These are phyloP conservation scores for Adelosebastes latens DNA, from an alignment of 2,797 vertebrate species.

Conservation along the genomic window DNA sequence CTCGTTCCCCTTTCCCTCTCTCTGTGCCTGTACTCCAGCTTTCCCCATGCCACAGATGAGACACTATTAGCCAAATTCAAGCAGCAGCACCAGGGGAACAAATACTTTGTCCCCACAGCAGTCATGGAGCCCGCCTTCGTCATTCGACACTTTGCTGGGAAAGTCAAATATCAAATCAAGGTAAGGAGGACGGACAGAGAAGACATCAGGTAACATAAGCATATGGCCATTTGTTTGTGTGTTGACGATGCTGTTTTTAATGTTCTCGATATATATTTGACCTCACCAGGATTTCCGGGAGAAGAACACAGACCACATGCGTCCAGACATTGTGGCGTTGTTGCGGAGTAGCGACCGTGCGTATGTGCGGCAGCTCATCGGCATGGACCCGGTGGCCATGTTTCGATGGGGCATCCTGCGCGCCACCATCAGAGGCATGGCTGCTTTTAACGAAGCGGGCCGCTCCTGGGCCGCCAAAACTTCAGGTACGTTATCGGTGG, in stretches of 20 bases:
- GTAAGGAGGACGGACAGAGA: slow-evolving; percentile 61
- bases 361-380: slow-evolving; percentile 93
- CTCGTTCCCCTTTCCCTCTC: background rate
- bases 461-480: slow-evolving; percentile 87
- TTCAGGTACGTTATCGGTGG: slow-evolving; percentile 75
- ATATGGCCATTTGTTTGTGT: background rate
- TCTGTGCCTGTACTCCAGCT: slow-evolving; percentile 78
- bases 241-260: background rate
- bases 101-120: slow-evolving; percentile 93
- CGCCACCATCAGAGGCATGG: slow-evolving; percentile 88
- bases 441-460: slow-evolving; percentile 91
- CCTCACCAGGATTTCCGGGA: slow-evolving; percentile 93
- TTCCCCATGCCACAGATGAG: slow-evolving; percentile 95
- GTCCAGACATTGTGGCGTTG: slow-evolving; percentile 94
- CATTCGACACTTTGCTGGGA: slow-evolving; percentile 96
- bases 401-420: slow-evolving; percentile 97
- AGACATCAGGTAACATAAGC: background rate
- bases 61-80: slow-evolving; percentile 98
- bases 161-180: slow-evolving; percentile 98
- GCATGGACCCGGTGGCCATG: slow-evolving; percentile 97
- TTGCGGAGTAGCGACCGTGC: slow-evolving; percentile 93
- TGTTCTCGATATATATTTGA: fast-evolving
- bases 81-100: slow-evolving; percentile 96
- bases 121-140: slow-evolving; percentile 98
- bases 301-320: slow-evolving; percentile 99